Evolutionary conservation across 1,140 invertebrate genomes (phyloP), one percentile per base, ranked within the genome.

Genomic region (Sesamia nonagrioides): DNA sequence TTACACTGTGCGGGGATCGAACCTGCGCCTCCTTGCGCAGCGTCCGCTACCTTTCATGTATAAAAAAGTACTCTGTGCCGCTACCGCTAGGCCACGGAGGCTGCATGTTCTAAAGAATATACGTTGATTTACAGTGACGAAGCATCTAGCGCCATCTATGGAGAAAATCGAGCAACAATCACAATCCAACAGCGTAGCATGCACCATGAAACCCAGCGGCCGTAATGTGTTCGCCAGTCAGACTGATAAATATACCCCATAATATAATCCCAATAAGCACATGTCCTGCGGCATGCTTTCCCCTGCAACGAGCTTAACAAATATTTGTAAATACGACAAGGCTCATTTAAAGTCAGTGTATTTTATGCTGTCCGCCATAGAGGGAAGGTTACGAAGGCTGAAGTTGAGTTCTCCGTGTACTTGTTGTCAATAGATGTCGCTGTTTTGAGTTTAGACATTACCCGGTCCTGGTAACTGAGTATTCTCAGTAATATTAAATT

Each of bases 181-280:
- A 13, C 66, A 1, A 81, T 69, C 15, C 77, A 42, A 18, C 37
- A 17, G 2, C 0, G 52, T 92, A 83, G 89, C 87, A 7, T 91
- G 86, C 71, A 93, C 89, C 0, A 93, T 92, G 91, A 93, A 89
- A 58, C 91, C 90, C 0, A 93, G 90, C 21, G 85, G 80, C 11
- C 74, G 79, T 6, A 69, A 81, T 1, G 86, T 91, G 5, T 61
- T 87, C 6, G 78, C 79, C n/a, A 87, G 87, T 52, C 89, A 93
- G 80, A 89, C 87, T 4, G 17, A 60, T 27, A 37, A 56, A 52
- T 15, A 50, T 77, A 84, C 77, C 79, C 18, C 48, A 21, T 21
- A 54, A 61, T 35, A 66, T 8, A 78, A 75, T 50, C 56, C 17
- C 60, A 35, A 17, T 61, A 83, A 40, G 58, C 74, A 40, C 2